These are phyloP conservation scores for Watsonalla cultraria DNA, from an alignment of 2,888 invertebrate species.

Conservation along the genomic window DNA sequence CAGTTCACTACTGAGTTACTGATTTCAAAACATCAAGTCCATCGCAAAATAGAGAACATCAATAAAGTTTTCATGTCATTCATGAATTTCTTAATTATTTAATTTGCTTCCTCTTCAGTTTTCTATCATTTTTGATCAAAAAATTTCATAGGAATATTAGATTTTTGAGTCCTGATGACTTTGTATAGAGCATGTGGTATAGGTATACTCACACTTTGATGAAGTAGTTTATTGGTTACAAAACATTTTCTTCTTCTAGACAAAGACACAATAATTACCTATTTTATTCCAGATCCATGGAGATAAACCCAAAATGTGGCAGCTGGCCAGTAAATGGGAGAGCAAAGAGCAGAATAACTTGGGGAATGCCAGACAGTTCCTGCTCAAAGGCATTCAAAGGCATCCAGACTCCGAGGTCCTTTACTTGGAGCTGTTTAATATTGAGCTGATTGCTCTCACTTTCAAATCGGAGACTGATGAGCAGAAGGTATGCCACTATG, in stretches of 20 bases:
- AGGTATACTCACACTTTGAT: too few relatives aligned
- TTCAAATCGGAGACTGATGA: constrained; percentile 52
- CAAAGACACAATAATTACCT: too few relatives aligned
- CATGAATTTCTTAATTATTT: background rate
- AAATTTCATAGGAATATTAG: too few relatives aligned
- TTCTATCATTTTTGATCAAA: too few relatives aligned
- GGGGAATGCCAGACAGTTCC: constrained; percentile 83
- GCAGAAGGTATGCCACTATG: constrained; percentile 46
- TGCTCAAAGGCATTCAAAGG: constrained; percentile 87
- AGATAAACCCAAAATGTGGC: constrained; percentile 87
- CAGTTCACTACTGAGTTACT: too few relatives aligned
- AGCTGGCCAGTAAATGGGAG: constrained; percentile 88
- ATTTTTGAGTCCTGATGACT: too few relatives aligned
- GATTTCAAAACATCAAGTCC: background rate
- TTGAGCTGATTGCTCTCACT: constrained; percentile 48
- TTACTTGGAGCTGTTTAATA: constrained; percentile 80
- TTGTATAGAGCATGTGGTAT: too few relatives aligned
- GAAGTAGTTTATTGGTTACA: too few relatives aligned
- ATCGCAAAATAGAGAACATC: too few relatives aligned
- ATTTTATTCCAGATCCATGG: constrained; percentile 80
- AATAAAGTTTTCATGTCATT: too few relatives aligned
- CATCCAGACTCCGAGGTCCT: constrained; percentile 84
- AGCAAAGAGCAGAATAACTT: constrained; percentile 82
- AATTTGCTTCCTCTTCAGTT: too few relatives aligned
- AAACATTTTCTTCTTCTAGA: too few relatives aligned